Evolutionary conservation across 2,113 vertebrate genomes (phyloP).

Genomic region (Oryzias melastigma): DNA sequence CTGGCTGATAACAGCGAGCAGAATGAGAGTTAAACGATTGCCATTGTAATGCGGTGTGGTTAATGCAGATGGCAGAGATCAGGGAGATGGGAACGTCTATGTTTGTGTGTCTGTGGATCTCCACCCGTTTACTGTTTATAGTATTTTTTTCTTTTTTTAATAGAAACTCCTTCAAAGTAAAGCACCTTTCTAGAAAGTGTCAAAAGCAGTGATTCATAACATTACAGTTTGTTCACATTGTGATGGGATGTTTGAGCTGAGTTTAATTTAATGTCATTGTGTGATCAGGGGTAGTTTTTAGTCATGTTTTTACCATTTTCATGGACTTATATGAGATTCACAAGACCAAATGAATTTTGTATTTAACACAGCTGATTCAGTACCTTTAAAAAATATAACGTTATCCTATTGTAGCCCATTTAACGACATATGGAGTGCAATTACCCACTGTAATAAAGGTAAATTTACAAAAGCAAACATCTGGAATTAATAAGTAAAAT

Average conservation of each 20-base stretch:
- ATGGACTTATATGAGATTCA: too few relatives aligned
- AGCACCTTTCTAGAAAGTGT: conserved; percentile 30
- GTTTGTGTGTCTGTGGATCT: conserved; percentile 47
- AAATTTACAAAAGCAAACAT: neutral
- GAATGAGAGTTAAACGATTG: conserved; percentile 24
- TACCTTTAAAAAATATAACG: too few relatives aligned
- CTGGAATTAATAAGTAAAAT: neutral
- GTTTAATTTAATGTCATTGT: conserved; percentile 14
- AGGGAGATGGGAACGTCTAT: conserved; percentile 25
- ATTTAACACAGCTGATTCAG: too few relatives aligned
- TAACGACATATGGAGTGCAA: neutral
- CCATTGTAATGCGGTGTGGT: conserved; percentile 34
- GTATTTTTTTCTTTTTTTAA: conserved; percentile 35
- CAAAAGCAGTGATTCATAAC: conserved; percentile 39
- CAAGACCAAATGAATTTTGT: too few relatives aligned
- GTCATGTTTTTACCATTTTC: too few relatives aligned
- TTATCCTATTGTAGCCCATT: neutral
- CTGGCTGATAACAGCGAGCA: conserved; percentile 8
- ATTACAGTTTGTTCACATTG: conserved; percentile 11
- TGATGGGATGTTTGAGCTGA: conserved; percentile 4
- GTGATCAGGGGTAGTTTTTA: neutral
- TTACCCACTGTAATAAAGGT: neutral
- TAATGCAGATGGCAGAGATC: conserved; percentile 36
- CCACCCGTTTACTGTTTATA: conserved; percentile 13
- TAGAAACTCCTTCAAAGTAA: conserved; percentile 13